Base-by-base conservation (phyloP, 2,888 invertebrate species). In the Drosophila mimetica region DNA sequence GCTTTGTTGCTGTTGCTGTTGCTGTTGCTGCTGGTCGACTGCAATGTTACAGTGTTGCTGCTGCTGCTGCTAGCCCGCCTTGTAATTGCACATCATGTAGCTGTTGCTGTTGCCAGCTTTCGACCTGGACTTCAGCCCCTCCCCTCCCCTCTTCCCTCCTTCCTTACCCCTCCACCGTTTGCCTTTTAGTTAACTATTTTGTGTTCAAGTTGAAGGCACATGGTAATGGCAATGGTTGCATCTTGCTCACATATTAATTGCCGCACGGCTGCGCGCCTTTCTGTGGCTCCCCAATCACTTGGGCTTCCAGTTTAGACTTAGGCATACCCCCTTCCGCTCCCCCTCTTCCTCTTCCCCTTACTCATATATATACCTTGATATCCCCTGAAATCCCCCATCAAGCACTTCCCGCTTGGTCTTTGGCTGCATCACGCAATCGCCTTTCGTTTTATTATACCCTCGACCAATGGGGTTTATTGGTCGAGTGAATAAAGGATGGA, bases 131-230 rank as follows among this genome's bases (percentile, higher is more conserved):
- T 58, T 44, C 54, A 61, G 37, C 42, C 18, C 39, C 60, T 18
- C 30, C n/a, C 32, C 44, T 28, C 20, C 30, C 14, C 16, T 47
- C 66, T 11, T 14, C 7, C n/a, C 32, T 20, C n/a, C 41, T 28
- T 36, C 30, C 8, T 8, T 14, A 36, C 16, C 55, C 16, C 13
- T 4, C 16, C 28, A 34, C 42, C 63, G 14, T 13, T 22, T 57
- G 83, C 83, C 88, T 86, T 88, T 88, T 86, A 88, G 88, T 84
- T 87, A 88, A 87, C 89, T 87, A 85, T 85, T 88, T 88, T 87
- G 85, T 85, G 84, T 85, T 85, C 87, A 85, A 85, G 82, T 84
- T 84, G 84, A 85, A 85, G 84, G 84, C 84, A 88, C 84, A 85
- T 85, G 84, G 87, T 85, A 85, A 85, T 85, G 86, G 84, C 85